phyloP scores from a whole-genome alignment of 2,113 vertebrate species.

The Istiophorus platypterus region DNA sequence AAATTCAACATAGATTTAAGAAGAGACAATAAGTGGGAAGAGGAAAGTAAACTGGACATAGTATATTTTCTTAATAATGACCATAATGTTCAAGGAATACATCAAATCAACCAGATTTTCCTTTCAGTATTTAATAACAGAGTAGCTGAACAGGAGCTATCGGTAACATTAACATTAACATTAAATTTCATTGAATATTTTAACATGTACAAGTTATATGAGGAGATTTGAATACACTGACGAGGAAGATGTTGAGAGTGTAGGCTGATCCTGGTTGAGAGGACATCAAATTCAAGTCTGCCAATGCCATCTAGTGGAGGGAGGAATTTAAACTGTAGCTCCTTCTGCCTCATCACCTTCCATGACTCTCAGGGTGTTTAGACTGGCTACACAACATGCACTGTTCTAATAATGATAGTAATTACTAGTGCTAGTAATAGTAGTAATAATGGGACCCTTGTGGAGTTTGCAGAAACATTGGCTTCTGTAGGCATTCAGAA shows the following conservation, averaged over 20 bases:
- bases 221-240: background rate
- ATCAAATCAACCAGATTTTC: background rate
- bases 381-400: background rate
- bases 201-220: background rate
- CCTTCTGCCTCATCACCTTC: background rate
- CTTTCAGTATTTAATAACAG: background rate
- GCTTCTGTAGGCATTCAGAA: no score
- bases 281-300: conserved; percentile 47
- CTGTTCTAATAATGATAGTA: background rate
- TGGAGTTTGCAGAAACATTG: background rate
- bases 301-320: conserved; percentile 80
- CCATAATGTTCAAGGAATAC: background rate
- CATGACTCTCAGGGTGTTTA: background rate
- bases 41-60: background rate
- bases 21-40: background rate
- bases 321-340: background rate
- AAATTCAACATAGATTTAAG: background rate
- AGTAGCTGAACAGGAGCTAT: background rate
- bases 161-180: background rate
- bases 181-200: background rate
- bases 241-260: background rate
- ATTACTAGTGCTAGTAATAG: background rate
- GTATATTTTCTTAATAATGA: background rate
- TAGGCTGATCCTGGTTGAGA: background rate
- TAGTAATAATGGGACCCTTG: background rate